These are phyloP conservation scores for Cordylochernes scorpioides DNA, from an alignment of 2,888 invertebrate species.

Conservation along the genomic window DNA sequence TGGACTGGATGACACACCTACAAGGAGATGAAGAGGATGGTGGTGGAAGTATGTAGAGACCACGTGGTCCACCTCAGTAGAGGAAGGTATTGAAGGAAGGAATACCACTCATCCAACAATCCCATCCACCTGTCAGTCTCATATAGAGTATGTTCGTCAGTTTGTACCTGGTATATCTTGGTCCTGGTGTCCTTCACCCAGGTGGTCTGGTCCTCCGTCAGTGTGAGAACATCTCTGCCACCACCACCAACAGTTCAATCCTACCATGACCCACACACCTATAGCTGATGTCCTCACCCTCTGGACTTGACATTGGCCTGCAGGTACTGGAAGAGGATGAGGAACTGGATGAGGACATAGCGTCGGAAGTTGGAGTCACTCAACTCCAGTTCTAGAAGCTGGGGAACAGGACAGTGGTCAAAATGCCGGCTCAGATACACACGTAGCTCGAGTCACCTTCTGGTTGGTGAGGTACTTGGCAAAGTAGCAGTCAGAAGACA, in stretches of 20 bases:
- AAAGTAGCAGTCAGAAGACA: conserved; percentile 35
- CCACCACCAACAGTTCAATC: too few relatives aligned
- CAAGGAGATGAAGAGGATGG: too few relatives aligned
- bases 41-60: too few relatives aligned
- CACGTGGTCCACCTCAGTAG: too few relatives aligned
- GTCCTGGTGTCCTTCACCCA: conserved; percentile 57
- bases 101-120: too few relatives aligned
- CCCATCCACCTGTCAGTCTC: too few relatives aligned
- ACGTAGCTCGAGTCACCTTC: conserved; percentile 28
- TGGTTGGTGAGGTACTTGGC: conserved; percentile 94
- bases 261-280: too few relatives aligned
- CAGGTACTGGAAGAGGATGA: conserved; percentile 84
- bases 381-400: conserved; percentile 64
- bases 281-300: conserved; percentile 39
- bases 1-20: too few relatives aligned
- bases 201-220: conserved; percentile 55
- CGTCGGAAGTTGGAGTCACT: conserved; percentile 86
- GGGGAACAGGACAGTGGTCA: conserved; percentile 16
- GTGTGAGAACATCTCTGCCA: conserved; percentile 49
- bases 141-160: too few relatives aligned
- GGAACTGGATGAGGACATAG: conserved; percentile 75
- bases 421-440: background rate
- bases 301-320: conserved; percentile 77
- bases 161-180: conserved; percentile 33
- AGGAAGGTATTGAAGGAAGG: too few relatives aligned